Percentiles rank a stretch among this genome's conserved stretches.
Conservation (phyloP, 64 coral and sea anemone genomes). For the Dendrophyllia cribrosa region DNA sequence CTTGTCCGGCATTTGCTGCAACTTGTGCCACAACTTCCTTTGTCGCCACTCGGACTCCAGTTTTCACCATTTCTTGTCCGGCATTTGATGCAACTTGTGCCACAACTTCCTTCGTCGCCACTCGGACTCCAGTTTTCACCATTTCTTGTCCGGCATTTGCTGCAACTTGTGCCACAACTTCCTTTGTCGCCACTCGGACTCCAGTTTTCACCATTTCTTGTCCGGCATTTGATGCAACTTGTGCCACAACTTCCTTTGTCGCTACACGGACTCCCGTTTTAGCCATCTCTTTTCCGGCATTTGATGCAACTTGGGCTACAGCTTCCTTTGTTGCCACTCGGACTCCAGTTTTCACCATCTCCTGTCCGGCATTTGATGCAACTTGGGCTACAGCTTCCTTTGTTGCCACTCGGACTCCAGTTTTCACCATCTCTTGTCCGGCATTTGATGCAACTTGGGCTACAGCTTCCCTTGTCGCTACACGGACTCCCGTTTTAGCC, state of each 20-base stretch:
- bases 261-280: not conserved
- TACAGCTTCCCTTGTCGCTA: not conserved
- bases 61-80: not conserved
- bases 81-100: not conserved
- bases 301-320: not conserved
- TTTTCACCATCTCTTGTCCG: not conserved
- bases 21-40: not conserved
- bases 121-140: not conserved
- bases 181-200: not conserved
- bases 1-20: no score
- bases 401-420: not conserved
- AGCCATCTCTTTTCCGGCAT: not conserved
- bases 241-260: not conserved
- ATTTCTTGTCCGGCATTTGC: no score
- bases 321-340: not conserved
- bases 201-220: no score
- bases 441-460: not conserved
- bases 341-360: not conserved
- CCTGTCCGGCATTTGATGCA: not conserved
- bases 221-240: not conserved
- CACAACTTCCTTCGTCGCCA: not conserved
- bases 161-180: not conserved
- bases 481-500: not conserved
- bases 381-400: not conserved
- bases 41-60: not conserved